Base-by-base conservation (phyloP, 2,888 invertebrate genomes). In the Andrena hattorfiana region DNA sequence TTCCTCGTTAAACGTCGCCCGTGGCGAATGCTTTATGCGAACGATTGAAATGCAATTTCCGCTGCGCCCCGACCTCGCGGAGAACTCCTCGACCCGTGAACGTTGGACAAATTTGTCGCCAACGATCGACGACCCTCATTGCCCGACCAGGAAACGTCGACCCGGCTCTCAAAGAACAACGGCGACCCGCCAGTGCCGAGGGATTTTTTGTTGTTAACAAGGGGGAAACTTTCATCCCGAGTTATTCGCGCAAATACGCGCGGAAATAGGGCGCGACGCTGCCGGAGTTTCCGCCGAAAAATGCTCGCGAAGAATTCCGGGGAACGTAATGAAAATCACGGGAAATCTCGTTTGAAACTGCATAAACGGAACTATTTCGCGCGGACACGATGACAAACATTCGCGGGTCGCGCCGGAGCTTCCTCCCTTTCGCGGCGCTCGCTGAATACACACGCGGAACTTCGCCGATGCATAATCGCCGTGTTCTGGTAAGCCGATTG, bases 11-110 rank as follows among this genome's bases (percentile, higher is more conserved):
- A 86, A 77, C 75, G 72, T 77, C 87, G 81, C 69, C 63, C 77
- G 59, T 49, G 60, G 59, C 64, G 13, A 51, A 63, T 59, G 66
- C 64, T 84, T 78, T 68, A 81, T 73, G 70, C 75, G 81, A 79
- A 80, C 75, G 70, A 77, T 84, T 72, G 86, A 81, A 84, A 75
- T 70, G 81, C 87, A 84, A 87, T 86, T 86, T 87, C 85, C 84
- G 81, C 78, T 1, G 42, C 42, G 42, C 16, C 16, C 13, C 13
- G 68, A 77, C 68, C 73, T 72, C 48, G 68, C 60, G 75, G 42
- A 54, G 71, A 77, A 81, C 74, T 67, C 32, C 73, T 30, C 70
- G 60, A 35, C 23, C 63, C 28, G 26, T n/a, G 60, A 72, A 68
- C 56, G 13, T 26, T 67, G 54, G 49, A 54, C 51, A 32, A 74